Evolutionary conservation across 2,797 vertebrate genomes (phyloP).

Genomic region (Paratrypauchen microcephalus): DNA sequence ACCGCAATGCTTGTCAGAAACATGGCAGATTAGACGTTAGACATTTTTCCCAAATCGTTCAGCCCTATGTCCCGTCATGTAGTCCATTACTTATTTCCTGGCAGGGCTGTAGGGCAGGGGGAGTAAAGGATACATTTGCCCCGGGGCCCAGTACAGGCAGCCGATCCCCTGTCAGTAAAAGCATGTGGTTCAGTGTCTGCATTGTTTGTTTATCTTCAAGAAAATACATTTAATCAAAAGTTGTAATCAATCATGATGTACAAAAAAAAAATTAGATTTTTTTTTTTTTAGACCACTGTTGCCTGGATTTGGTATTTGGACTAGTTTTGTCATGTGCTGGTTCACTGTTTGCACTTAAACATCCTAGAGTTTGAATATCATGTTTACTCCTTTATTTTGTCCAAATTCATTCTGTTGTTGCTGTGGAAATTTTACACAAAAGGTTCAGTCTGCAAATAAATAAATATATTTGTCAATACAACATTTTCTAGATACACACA

Average conservation of each 20-base stretch:
- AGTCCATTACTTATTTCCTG: background rate
- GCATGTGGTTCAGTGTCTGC: too few relatives aligned
- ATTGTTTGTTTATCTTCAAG: too few relatives aligned
- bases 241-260: too few relatives aligned
- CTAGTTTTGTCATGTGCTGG: background rate
- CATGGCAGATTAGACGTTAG: too few relatives aligned
- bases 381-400: background rate
- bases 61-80: background rate
- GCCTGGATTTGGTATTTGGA: background rate
- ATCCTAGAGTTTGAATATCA: background rate
- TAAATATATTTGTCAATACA: background rate
- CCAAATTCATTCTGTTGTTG: background rate
- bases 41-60: too few relatives aligned
- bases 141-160: background rate
- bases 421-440: background rate
- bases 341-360: background rate
- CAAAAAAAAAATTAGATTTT: too few relatives aligned
- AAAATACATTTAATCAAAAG: too few relatives aligned
- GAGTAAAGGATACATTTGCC: background rate
- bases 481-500: conserved; percentile 3
- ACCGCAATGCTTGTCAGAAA: too few relatives aligned
- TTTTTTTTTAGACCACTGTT: background rate
- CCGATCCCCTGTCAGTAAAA: too few relatives aligned
- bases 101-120: background rate
- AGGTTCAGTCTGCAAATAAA: conserved; percentile 36